A percentile compares a stretch with the other conserved stretches of the same genome.
Evolutionary conservation across 2,888 invertebrate genomes (phyloP).

Genomic region (Hermaeophaga mercurialis): DNA sequence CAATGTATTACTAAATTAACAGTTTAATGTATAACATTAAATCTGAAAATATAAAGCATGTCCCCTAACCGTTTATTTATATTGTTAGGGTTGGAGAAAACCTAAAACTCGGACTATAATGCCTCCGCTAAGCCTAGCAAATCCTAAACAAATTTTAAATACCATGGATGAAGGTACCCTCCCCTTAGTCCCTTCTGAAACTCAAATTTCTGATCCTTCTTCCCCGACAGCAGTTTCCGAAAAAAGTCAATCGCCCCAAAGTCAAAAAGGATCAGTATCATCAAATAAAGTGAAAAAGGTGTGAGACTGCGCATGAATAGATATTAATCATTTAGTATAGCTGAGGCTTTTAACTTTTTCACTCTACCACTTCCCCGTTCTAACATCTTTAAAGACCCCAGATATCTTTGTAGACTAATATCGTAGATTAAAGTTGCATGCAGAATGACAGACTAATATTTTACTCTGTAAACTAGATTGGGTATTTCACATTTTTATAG

Average conservation of each 20-base stretch:
- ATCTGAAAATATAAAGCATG: conserved; percentile 33
- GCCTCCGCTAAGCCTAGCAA: conserved; percentile 65
- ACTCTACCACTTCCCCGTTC: conserved; percentile 21
- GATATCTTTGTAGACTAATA: conserved; percentile 23
- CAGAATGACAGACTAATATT: conserved; percentile 27
- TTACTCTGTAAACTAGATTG: conserved; percentile 29
- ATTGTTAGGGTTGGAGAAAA: conserved; percentile 76
- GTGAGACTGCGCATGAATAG: conserved; percentile 52
- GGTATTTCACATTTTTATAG: conserved; percentile 22
- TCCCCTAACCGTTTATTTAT: conserved; percentile 46
- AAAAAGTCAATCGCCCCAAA: conserved; percentile 60
- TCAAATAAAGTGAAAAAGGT: conserved; percentile 61
- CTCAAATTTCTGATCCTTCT: conserved; percentile 57
- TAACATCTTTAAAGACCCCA: conserved; percentile 5
- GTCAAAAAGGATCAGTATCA: conserved; percentile 61
- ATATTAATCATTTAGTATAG: conserved; percentile 36
- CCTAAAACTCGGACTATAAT: conserved; percentile 78
- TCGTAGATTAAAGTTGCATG: conserved; percentile 33
- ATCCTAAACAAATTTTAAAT: conserved; percentile 62
- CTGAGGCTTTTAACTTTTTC: conserved; percentile 30
- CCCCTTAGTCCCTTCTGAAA: conserved; percentile 54
- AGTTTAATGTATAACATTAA: conserved; percentile 9
- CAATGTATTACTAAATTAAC: conserved; percentile 4
- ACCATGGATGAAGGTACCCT: conserved; percentile 55
- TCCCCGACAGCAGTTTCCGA: conserved; percentile 60